phyloP scores from a whole-genome alignment of 1,140 invertebrate species.

The Lepidurus apus region DNA sequence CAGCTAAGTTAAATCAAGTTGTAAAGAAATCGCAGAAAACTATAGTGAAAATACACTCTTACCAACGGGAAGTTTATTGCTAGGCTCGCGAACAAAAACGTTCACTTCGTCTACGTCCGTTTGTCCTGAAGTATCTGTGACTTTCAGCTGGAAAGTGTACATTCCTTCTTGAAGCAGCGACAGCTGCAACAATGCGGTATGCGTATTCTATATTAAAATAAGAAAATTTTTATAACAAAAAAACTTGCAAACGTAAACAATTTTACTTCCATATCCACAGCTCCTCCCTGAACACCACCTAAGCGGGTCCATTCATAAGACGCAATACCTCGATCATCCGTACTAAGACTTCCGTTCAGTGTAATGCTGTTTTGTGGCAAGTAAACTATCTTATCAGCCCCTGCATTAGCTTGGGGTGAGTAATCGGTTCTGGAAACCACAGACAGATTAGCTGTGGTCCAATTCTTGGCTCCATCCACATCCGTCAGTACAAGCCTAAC shows the following conservation, averaged over 20 bases:
- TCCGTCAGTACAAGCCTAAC: constrained; percentile 80
- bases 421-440: constrained; percentile 89
- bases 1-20: constrained; percentile 47
- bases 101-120: constrained; percentile 78
- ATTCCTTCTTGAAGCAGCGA: constrained; percentile 87
- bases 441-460: constrained; percentile 78
- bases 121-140: constrained; percentile 82
- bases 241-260: constrained; percentile 28
- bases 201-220: constrained; percentile 58
- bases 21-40: neutral
- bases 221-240: neutral
- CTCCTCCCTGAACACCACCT: constrained; percentile 62
- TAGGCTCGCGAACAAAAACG: constrained; percentile 86
- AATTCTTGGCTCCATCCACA: constrained; percentile 79
- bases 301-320: constrained; percentile 93
- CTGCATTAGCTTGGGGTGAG: constrained; percentile 89
- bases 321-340: constrained; percentile 85
- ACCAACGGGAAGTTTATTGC: constrained; percentile 74
- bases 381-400: constrained; percentile 82
- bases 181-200: constrained; percentile 76
- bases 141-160: constrained; percentile 88
- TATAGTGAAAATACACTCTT: constrained; percentile 38
- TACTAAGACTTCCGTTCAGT: constrained; percentile 81
- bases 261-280: constrained; percentile 78
- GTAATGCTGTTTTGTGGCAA: constrained; percentile 82